Conservation (phyloP, 2,888 invertebrate species). For the Dryocosmus kuriphilus region DNA sequence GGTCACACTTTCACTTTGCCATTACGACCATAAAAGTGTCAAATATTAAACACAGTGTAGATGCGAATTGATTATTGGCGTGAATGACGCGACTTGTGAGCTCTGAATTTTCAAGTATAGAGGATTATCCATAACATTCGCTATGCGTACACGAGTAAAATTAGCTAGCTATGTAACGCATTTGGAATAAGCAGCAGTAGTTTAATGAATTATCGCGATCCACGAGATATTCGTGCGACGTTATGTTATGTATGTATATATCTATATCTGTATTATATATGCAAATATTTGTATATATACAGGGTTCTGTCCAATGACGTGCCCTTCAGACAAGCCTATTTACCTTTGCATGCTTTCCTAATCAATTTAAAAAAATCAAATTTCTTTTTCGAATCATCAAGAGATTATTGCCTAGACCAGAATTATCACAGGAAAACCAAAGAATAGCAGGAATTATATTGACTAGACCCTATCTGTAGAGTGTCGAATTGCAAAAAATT, state of each 20-base stretch:
- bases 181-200: constrained; percentile 27
- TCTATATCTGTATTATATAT: constrained; percentile 36
- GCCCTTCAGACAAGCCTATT: not conserved
- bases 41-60: constrained; percentile 8
- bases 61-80: not conserved
- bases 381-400: not conserved
- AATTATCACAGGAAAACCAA: constrained; percentile 4
- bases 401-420: constrained; percentile 5
- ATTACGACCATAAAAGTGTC: constrained; percentile 47
- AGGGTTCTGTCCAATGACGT: constrained; percentile 37
- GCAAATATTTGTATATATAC: constrained; percentile 38
- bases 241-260: constrained; percentile 38
- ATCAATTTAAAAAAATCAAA: no score
- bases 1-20: constrained; percentile 53
- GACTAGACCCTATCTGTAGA: not conserved
- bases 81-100: constrained; percentile 8
- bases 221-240: constrained; percentile 15
- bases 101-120: constrained; percentile 21
- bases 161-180: constrained; percentile 23
- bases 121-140: constrained; percentile 25
- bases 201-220: constrained; percentile 30
- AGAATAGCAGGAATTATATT: not conserved
- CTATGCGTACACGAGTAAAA: constrained; percentile 9
- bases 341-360: not conserved
- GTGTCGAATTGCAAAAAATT: not conserved